These are phyloP conservation scores for Callocephalon fimbriatum DNA, from an alignment of 2,113 vertebrate species.

Conservation along the genomic window DNA sequence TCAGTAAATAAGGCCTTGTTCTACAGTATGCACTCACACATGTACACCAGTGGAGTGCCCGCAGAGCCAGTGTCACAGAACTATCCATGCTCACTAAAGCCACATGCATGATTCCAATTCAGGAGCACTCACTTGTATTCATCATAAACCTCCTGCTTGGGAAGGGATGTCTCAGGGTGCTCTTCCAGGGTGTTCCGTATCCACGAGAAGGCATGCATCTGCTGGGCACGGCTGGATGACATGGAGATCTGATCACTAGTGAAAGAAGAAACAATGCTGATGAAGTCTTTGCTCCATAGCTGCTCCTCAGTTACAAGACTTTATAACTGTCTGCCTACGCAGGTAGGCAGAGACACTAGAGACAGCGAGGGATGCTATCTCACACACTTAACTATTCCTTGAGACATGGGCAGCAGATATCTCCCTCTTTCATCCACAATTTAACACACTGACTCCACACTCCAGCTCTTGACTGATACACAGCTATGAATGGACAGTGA, in stretches of 20 bases:
- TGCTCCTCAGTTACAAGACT: not conserved
- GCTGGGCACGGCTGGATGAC: slow-evolving; percentile 95
- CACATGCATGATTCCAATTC: fast-evolving
- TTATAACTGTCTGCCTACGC: not conserved
- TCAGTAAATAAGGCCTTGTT: not conserved
- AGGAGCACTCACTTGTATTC: slow-evolving; percentile 92
- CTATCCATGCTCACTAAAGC: not conserved
- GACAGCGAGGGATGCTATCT: not conserved
- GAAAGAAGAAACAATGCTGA: not conserved
- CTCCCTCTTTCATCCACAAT: not conserved
- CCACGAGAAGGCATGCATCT: slow-evolving; percentile 97
- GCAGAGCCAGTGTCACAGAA: not conserved
- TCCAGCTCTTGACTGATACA: not conserved
- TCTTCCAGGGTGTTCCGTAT: slow-evolving; percentile 96
- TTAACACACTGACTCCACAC: not conserved
- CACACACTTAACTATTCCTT: not conserved
- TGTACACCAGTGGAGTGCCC: not conserved
- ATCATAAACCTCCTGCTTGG: slow-evolving; percentile 98
- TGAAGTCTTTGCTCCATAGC: not conserved
- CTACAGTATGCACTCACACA: not conserved
- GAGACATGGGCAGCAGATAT: not conserved
- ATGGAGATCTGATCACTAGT: slow-evolving; percentile 90
- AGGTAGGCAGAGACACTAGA: not conserved
- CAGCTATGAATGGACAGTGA: fast-evolving
- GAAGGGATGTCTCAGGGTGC: slow-evolving; percentile 97